Base-by-base conservation (phyloP, 2,113 vertebrate genomes). In the Cyprinodon brontotheroides region DNA sequence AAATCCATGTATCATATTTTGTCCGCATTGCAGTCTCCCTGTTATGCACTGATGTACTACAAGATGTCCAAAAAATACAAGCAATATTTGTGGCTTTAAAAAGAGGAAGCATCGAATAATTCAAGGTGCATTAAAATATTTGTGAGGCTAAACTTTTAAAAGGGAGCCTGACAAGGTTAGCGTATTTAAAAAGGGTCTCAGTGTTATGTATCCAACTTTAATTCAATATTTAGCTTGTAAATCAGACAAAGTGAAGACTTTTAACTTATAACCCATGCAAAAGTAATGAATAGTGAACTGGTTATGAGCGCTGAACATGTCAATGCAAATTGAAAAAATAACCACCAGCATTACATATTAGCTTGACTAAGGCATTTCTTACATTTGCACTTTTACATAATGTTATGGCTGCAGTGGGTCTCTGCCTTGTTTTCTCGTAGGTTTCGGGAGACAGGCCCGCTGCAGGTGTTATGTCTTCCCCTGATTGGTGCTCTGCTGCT, bases 181-280 rank as follows among this genome's bases (percentile, higher is more conserved):
- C 7, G 17, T n/a, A 57, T 57, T 57, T 8, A 80, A 39, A 65
- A 76, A 13, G 53, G 74, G 86, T 87, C 85, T 74, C 69, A 62
- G 40, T 70, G 17, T 73, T 1, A 37, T 17, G n/a, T 71, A 81
- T 68, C 43, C n/a, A 70, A 69, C 43, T 70, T 57, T 65, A 3
- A 83, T 72, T 60, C 80, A 69, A 77, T 71, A 61, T 37, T 77
- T 68, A 77, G 64, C 15, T 41, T 68, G 40, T n/a, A 79, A n/a
- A 47, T 65, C 63, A 75, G 47, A 75, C 38, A 71, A 36, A 62
- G 74, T 83, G 57, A 72, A 67, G 9, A 66, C 37, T 37, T 68
- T 11, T 14, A 73, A 60, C 61, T 75, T 87, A n/a, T 86, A 82
- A 77, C 68, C 83, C 88, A 87, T 90, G 90, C 91, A 7, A 75